Conservation (phyloP, 2,888 invertebrate genomes). For the Eremobia ochroleuca region DNA sequence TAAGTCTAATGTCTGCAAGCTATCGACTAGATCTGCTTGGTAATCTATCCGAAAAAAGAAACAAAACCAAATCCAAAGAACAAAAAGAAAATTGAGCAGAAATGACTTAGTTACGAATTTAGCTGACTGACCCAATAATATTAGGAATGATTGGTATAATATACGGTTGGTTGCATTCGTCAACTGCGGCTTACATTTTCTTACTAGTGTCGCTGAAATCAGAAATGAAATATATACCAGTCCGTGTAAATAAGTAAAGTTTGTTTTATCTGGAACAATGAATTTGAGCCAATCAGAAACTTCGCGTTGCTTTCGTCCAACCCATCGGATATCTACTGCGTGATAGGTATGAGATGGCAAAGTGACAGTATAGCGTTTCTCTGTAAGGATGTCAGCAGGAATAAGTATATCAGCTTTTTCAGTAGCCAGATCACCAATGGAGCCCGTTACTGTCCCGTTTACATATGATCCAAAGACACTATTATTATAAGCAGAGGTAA, state of each 20-base stretch:
- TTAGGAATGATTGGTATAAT: constrained; percentile 70
- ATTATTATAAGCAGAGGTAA: constrained; percentile 61
- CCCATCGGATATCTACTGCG: constrained; percentile 74
- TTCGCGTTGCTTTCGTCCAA: constrained; percentile 74
- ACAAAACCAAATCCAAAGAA: constrained; percentile 82
- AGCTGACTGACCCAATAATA: constrained; percentile 78
- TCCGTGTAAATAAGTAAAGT: constrained; percentile 69
- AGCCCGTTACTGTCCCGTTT: constrained; percentile 70
- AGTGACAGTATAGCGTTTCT: constrained; percentile 67
- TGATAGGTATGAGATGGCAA: constrained; percentile 72
- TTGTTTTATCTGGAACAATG: constrained; percentile 74
- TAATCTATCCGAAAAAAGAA: constrained; percentile 80
- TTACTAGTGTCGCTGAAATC: constrained; percentile 59
- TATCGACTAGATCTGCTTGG: constrained; percentile 77
- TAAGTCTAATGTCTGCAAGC: constrained; percentile 72
- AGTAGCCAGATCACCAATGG: constrained; percentile 71
- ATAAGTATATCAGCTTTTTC: constrained; percentile 74
- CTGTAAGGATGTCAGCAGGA: constrained; percentile 71
- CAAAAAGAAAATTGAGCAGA: constrained; percentile 73
- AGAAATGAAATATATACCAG: constrained; percentile 68
- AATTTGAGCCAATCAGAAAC: constrained; percentile 75
- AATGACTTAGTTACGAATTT: constrained; percentile 72
- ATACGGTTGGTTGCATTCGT: constrained; percentile 53
- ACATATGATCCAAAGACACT: constrained; percentile 66
- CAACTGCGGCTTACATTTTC: constrained; percentile 57